Percentiles rank a stretch among this genome's conserved stretches.
These are phyloP conservation scores for Bombus soroeensis DNA, from an alignment of 1,140 invertebrate species.

Conservation along the genomic window DNA sequence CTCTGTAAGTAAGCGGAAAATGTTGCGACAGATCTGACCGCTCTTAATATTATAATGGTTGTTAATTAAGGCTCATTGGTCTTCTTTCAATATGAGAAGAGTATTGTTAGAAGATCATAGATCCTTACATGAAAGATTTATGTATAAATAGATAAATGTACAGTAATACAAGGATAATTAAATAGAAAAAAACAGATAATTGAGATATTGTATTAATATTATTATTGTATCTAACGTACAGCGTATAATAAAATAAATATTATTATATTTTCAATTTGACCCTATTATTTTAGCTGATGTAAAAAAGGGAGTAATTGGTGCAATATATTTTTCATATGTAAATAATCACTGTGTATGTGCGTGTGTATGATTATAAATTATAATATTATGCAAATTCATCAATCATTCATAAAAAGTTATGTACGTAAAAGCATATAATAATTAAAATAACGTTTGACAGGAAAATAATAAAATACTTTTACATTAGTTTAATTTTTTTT, in stretches of 20 bases:
- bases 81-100: conserved; percentile 52
- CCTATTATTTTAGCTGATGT: conserved; percentile 58
- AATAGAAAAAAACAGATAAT: conserved; percentile 71
- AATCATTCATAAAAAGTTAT: conserved; percentile 42
- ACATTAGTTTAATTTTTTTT: conserved; percentile 11
- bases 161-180: conserved; percentile 77
- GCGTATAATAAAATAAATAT: conserved; percentile 77
- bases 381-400: conserved; percentile 42
- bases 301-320: neutral
- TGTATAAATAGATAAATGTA: conserved; percentile 79
- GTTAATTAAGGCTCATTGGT: conserved; percentile 74
- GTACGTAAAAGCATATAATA: conserved; percentile 16
- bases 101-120: conserved; percentile 63
- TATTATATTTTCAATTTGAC: conserved; percentile 78
- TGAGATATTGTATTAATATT: conserved; percentile 79
- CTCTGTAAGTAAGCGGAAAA: conserved; percentile 47
- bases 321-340: conserved; percentile 49
- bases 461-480: conserved; percentile 37
- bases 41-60: conserved; percentile 75
- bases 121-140: conserved; percentile 76
- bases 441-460: conserved; percentile 35
- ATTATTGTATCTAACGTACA: conserved; percentile 79
- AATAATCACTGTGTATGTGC: conserved; percentile 22
- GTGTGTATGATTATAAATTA: conserved; percentile 16
- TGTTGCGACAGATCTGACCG: conserved; percentile 66